Percentiles rank a stretch among this genome's conserved stretches.
Evolutionary conservation across 2,797 vertebrate genomes (phyloP).

Genomic region (Acridotheres tristis): DNA sequence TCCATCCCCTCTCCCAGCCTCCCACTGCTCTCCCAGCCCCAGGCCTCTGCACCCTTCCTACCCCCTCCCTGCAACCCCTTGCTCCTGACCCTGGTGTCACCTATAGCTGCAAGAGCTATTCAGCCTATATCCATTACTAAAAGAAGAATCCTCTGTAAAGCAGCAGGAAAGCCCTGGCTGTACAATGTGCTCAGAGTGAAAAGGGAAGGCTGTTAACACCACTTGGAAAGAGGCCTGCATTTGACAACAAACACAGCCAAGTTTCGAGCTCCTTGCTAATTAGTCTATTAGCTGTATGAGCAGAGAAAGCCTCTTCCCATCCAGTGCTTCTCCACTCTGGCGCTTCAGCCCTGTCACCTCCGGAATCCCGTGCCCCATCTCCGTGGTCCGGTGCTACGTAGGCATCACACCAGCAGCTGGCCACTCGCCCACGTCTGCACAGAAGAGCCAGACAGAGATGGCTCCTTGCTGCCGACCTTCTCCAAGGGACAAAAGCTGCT

Average conservation of each 20-base stretch:
- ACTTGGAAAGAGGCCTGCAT: slow-evolving; percentile 58
- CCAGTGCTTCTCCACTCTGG: background rate
- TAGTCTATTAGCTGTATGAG: slow-evolving; percentile 52
- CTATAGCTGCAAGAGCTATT: slow-evolving; percentile 41
- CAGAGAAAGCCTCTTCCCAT: slow-evolving; percentile 42
- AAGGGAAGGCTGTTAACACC: slow-evolving; percentile 49
- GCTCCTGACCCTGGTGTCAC: slow-evolving; percentile 16
- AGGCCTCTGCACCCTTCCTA: background rate
- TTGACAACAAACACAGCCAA: slow-evolving; percentile 60
- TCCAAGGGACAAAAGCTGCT: slow-evolving; percentile 15
- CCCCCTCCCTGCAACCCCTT: background rate
- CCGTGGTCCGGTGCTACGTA: slow-evolving; percentile 43
- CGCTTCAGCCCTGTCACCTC: slow-evolving; percentile 11
- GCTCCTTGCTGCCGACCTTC: background rate
- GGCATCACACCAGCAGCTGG: slow-evolving; percentile 54
- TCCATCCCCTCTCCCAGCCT: slow-evolving; percentile 22
- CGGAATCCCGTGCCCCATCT: slow-evolving; percentile 23
- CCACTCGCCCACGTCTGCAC: background rate
- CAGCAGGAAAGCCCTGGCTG: slow-evolving; percentile 15
- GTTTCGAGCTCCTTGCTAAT: slow-evolving; percentile 42
- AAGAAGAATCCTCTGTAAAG: slow-evolving; percentile 42
- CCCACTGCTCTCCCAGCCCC: background rate
- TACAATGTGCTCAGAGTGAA: slow-evolving; percentile 6
- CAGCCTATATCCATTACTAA: slow-evolving; percentile 37
- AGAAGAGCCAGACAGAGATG: background rate